Conservation (phyloP, 2,113 vertebrate species). For the Uropsilus gracilis region DNA sequence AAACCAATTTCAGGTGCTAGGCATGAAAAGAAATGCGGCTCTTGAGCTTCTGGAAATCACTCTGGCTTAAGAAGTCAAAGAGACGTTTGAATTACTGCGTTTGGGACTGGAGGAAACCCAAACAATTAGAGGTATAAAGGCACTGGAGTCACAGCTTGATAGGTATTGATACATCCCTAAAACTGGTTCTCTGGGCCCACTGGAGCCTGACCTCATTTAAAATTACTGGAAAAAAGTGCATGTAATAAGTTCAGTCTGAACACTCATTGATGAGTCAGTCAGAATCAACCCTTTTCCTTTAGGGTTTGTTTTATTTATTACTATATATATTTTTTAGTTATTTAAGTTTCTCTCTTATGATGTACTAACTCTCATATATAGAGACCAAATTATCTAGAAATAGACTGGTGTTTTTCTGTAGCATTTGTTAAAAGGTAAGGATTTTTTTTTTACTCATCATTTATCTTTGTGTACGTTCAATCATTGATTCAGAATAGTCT, state of each 20-base stretch:
- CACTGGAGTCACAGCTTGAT: not conserved
- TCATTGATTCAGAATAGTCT: not conserved
- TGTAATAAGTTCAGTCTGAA: not conserved
- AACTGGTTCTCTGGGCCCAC: not conserved
- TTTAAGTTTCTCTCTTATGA: conserved; percentile 29
- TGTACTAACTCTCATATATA: not conserved
- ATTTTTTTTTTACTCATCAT: not conserved
- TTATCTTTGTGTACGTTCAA: not conserved
- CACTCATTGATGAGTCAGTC: not conserved
- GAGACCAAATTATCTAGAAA: not conserved
- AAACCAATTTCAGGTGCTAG: conserved; percentile 40
- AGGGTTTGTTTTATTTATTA: conserved; percentile 36
- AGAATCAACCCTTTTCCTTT: not conserved
- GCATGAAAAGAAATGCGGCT: conserved; percentile 31
- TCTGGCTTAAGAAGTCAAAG: conserved; percentile 36
- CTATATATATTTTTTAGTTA: conserved; percentile 1
- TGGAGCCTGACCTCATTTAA: conserved; percentile 29
- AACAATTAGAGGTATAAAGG: conserved; percentile 56
- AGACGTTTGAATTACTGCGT: conserved; percentile 36
- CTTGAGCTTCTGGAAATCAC: conserved; percentile 43
- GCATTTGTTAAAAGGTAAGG: conserved; percentile 1
- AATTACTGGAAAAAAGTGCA: conserved; percentile 21
- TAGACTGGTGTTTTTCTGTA: conserved; percentile 22
- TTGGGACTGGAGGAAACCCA: conserved; percentile 46
- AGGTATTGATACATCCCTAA: not conserved